Base-by-base conservation (phyloP, 2,888 invertebrate genomes). In the Cabera pusaria region DNA sequence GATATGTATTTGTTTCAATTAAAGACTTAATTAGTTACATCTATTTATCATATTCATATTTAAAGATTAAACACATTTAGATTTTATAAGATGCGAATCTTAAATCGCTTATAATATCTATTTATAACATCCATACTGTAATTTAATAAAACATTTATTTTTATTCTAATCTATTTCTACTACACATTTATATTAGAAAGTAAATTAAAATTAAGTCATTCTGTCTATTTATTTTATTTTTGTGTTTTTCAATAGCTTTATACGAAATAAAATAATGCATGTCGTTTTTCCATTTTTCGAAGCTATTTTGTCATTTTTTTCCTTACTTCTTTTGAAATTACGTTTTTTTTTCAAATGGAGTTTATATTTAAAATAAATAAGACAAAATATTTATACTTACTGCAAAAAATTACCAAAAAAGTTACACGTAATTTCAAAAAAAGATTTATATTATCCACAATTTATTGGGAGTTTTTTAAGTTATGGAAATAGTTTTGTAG, bases 1-100 rank as follows among this genome's bases (percentile, higher is more conserved):
- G 85, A 88, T 88, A 87, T 89, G 84, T 90, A 77, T 81, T 72
- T 52, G 82, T 87, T 87, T 86, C 77, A 76, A 70, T 76, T 71
- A 57, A 80, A 81, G 72, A 80, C 78, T 82, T 84, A 83, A 53
- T 61, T 72, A 57, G 38, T 40, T 59, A 60, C 38, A 48, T 39
- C 24, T 31, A 71, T 67, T 69, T 63, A 72, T 67, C 69, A 62
- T 71, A 65, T 62, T 62, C 69, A 63, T 71, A 70, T 59, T 72
- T 70, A 75, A 68, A 69, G 72, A 72, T 76, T 72, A 82, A 73
- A 80, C 66, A 74, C 64, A 63, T 72, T 72, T 59, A 73, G 64
- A 72, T 64, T 54, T 64, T 53, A 60, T 64, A 61, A 66, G 53
- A 65, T 18, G 59, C 61, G 68, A 67, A 56, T 49, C 11, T 0